Evolutionary conservation across 2,797 vertebrate species (phyloP).

Genomic region (Cossypha niveicapilla): DNA sequence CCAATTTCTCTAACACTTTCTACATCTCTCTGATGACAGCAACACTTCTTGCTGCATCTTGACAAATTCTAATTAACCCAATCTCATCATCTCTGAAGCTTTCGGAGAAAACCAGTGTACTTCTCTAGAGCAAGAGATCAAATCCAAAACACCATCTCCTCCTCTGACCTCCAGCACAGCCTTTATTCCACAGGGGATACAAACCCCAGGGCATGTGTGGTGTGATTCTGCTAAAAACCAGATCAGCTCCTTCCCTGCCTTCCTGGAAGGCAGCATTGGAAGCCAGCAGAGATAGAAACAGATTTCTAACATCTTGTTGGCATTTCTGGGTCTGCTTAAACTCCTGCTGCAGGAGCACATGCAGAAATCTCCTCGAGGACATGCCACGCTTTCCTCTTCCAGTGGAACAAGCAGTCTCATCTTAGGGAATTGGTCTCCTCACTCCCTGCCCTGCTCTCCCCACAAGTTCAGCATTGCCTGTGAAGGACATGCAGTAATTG

Average conservation of each 20-base stretch:
- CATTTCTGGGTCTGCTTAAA: background rate
- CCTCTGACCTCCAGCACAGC: background rate
- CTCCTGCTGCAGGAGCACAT: background rate
- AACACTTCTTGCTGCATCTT: background rate
- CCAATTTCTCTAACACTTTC: background rate
- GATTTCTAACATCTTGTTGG: background rate
- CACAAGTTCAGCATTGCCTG: background rate
- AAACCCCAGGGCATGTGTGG: background rate
- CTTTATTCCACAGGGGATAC: background rate
- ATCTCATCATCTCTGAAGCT: background rate
- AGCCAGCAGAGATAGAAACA: background rate
- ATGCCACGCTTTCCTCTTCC: background rate
- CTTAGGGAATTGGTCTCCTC: background rate
- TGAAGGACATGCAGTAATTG: background rate
- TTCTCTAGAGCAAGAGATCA: background rate
- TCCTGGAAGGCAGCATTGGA: background rate
- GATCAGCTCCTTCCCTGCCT: background rate
- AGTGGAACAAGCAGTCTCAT: background rate
- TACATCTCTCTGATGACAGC: background rate
- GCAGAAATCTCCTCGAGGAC: background rate
- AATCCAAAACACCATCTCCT: background rate
- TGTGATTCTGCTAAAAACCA: background rate
- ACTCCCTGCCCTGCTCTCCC: background rate
- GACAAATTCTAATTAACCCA: slow-evolving; percentile 45
- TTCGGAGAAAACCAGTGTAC: background rate